Conservation (phyloP, 2,797 vertebrate species). For the Chelonia mydas region DNA sequence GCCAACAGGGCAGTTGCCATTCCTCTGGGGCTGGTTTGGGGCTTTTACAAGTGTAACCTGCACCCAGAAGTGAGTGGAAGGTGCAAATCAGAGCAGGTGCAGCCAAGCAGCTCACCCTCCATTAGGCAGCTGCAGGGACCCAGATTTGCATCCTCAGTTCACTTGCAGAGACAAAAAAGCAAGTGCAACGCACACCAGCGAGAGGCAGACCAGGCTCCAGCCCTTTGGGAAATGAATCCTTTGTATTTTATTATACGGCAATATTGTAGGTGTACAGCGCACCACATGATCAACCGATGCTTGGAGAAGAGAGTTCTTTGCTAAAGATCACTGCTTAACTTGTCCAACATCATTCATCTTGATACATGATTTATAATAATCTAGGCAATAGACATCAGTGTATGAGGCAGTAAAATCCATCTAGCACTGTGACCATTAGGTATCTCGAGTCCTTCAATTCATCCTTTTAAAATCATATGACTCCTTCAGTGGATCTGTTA, state of each 20-base stretch:
- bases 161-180: background rate
- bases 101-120: background rate
- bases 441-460: background rate
- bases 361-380: background rate
- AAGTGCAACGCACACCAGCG: background rate
- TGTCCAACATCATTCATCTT: fast-evolving
- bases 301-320: fast-evolving
- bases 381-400: background rate
- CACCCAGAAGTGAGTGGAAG: background rate
- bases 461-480: background rate
- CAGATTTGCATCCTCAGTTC: background rate
- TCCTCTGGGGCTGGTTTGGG: background rate
- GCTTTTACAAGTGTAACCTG: too few species aligned
- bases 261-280: background rate
- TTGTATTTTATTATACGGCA: background rate
- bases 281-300: background rate
- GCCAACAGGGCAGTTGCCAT: background rate
- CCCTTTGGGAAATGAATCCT: background rate
- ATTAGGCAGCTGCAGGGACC: background rate
- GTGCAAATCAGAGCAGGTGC: background rate
- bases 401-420: fast-evolving
- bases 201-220: background rate
- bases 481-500: background rate
- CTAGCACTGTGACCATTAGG: fast-evolving
- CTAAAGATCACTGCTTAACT: background rate